Conservation (phyloP, 2,797 vertebrate species). For the Hephaestus fuliginosus region DNA sequence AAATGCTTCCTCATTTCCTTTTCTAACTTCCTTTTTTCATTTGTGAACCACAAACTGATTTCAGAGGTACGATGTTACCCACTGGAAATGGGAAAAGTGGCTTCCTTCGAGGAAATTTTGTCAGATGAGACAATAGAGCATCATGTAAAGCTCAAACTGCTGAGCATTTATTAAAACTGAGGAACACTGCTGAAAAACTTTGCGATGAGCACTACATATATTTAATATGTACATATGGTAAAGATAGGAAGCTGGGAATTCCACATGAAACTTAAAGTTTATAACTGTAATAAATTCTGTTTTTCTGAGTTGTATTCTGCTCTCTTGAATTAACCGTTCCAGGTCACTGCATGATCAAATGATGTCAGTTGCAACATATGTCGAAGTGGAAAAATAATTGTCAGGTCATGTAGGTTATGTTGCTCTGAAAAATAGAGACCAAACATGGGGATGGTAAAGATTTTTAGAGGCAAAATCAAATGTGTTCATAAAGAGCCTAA, state of each 20-base stretch:
- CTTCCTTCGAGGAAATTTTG: neutral
- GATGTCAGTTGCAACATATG: no score
- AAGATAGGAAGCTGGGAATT: neutral
- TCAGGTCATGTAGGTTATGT: no score
- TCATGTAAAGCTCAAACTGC: neutral
- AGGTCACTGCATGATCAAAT: no score
- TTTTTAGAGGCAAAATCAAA: no score
- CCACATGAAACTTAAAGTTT: neutral
- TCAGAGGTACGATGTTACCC: neutral
- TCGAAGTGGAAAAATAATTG: no score
- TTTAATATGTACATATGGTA: neutral
- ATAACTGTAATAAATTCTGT: neutral
- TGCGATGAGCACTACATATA: neutral
- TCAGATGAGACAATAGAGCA: neutral
- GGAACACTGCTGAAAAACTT: no score
- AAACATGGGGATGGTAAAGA: no score
- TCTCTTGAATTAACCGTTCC: neutral
- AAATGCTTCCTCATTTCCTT: slow-evolving; percentile 3
- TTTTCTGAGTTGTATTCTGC: neutral
- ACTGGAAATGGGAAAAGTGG: neutral
- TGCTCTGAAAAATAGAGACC: no score
- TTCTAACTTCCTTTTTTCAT: neutral
- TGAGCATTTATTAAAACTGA: neutral
- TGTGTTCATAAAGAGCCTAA: no score
- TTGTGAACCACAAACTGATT: neutral